Conservation (phyloP, 2,888 invertebrate species). For the Opisthograptis luteolata region DNA sequence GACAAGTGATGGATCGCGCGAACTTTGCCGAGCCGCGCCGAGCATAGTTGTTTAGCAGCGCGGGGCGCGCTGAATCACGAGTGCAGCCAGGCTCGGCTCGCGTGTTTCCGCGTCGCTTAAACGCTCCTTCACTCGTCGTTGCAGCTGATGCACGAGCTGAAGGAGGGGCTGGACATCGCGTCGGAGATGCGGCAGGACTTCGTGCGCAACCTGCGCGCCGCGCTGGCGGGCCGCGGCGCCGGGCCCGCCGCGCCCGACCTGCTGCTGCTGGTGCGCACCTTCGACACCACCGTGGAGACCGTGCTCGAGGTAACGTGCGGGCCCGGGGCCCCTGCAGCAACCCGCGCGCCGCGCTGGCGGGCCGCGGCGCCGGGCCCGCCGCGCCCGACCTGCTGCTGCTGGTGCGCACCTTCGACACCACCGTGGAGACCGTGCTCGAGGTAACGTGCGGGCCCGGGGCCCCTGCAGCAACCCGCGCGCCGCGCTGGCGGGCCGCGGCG, state of each 20-base stretch:
- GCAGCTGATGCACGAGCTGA: slow-evolving; percentile 93
- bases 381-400: slow-evolving; percentile 82
- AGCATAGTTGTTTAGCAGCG: no score
- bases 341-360: not conserved
- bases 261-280: slow-evolving; percentile 86
- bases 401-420: slow-evolving; percentile 89
- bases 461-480: not conserved
- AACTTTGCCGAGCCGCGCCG: no score
- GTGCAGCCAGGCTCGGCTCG: no score
- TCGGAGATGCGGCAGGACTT: slow-evolving; percentile 92
- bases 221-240: slow-evolving; percentile 53
- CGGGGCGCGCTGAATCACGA: no score
- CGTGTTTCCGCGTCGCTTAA: no score
- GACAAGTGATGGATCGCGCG: no score
- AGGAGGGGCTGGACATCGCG: slow-evolving; percentile 94
- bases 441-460: slow-evolving; percentile 57
- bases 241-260: slow-evolving; percentile 72
- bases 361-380: slow-evolving; percentile 43
- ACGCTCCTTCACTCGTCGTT: not conserved
- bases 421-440: slow-evolving; percentile 89
- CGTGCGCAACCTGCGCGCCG: slow-evolving; percentile 86
- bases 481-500: not conserved
- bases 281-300: slow-evolving; percentile 90
- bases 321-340: not conserved
- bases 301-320: slow-evolving; percentile 87